Evolutionary conservation across 2,797 vertebrate genomes (phyloP), one percentile per base, ranked within the genome.

Genomic region (Enteromius trimaculatus): DNA sequence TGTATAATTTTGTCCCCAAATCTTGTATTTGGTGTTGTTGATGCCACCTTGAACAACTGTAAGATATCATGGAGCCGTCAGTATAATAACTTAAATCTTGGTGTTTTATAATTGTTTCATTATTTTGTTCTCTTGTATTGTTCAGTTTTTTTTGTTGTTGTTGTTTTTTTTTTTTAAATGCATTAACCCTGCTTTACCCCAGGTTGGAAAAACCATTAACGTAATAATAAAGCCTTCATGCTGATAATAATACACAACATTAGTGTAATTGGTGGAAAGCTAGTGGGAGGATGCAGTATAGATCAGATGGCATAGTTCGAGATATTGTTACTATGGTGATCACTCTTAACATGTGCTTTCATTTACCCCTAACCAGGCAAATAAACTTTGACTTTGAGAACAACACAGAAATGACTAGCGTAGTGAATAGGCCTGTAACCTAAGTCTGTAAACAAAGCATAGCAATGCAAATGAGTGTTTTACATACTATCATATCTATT

Each of bases 91-190:
- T 80, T 60, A 60, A 80, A 53, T 74, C 16, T 82, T 4, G 81
- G 74, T 83, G 31, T 51, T 64, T 86, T 80, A 79, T 75, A 87
- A 87, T 90, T 88, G 90, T 49, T 69, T 77, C 13, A 11, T 69
- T 49, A 29, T 85, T 81, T 80, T 87, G 83, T 82, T 79, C 64
- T 79, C 75, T 85, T 90, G 87, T 55, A 87, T 75, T 83, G 37
- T 84, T 79, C 9, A 77, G 80, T 86, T 84, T 88, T 26, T 71
- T 39, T 8, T 5, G 3, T 34, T 34, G 3, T 34, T 3, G 0
- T 34, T 3, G 3, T 34, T 34, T 34, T 34, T 4, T 34, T 34
- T 34, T 34, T 6, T 5, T 5, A 5, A 34, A 37, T 37, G 39
- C 9, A 9, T 14, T 80, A 14, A 9, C 66, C 65, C 17, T 64